Base-by-base conservation (phyloP, 2,888 invertebrate genomes). In the Orgyia antiqua region DNA sequence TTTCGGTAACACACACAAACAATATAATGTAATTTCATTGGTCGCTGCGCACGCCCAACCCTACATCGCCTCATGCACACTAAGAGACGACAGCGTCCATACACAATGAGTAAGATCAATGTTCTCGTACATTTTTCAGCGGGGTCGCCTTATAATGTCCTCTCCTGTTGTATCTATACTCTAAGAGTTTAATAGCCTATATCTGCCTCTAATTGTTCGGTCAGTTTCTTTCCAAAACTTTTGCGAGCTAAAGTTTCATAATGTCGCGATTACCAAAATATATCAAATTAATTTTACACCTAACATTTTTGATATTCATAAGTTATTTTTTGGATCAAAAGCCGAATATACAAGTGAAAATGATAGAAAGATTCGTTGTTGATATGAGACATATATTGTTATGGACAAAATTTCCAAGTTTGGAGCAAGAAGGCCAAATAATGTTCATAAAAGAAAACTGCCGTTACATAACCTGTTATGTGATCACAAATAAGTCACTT, bases 321-420 rank as follows among this genome's bases (percentile, higher is more conserved):
- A 48, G 36, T 21, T 51, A 26, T 9, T 13, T 30, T 52, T 17
- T 41, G 48, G 5, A 18, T 65, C 3, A 45, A 38, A 10, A 35
- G n/a, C 39, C 42, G 0, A 26, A 30, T 0, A 55, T 41, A 13
- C 34, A 36, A 5, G 23, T 52, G 1, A 59, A 48, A 23, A 68
- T 53, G 36, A 38, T 76, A 6, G 49, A 44, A 10, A 59, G 78
- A 30, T 70, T 66, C 30, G 7, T 68, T 0, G 45, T 58, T 0
- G 80, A 80, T 11, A 45, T 82, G 4, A 77, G 67, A 34, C 59
- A 82, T 33, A 51, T 84, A 26, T 42, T 84, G 2, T 44, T 79
- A 7, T 84, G 83, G 84, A 70, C 62, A 0, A 45, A 55, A 15
- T 39, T 78, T 4, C 45, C 57, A 2, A 61, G 57, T 0, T 10